Conservation (phyloP, 1,140 invertebrate species). For the Saxidomus purpurata region DNA sequence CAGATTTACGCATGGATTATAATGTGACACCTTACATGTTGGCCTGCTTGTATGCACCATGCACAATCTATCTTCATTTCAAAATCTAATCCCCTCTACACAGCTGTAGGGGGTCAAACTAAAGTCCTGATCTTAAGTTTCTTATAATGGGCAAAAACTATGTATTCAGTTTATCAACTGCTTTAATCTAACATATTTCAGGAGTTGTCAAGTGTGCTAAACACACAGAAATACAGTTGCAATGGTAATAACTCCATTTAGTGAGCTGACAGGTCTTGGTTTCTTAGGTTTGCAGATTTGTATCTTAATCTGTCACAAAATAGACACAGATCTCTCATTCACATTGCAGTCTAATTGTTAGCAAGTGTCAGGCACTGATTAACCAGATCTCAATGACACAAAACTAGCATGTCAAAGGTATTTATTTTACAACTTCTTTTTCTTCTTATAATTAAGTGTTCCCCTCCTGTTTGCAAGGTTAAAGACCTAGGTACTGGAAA, state of each 20-base stretch:
- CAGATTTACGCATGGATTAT: no score
- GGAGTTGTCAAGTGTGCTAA: not conserved
- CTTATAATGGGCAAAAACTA: not conserved
- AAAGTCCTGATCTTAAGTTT: not conserved
- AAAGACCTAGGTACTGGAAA: not conserved
- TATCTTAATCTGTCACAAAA: constrained; percentile 11
- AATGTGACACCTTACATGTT: not conserved
- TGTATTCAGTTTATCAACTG: not conserved
- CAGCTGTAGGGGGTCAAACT: not conserved
- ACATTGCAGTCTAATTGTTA: not conserved
- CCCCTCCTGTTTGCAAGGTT: not conserved
- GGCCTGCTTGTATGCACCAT: not conserved
- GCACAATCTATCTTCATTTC: not conserved
- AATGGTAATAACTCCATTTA: constrained; percentile 13
- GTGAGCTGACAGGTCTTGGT: not conserved
- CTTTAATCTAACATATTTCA: not conserved
- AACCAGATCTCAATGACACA: not conserved
- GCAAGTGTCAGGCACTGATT: not conserved
- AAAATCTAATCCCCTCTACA: not conserved
- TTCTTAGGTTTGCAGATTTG: not conserved
- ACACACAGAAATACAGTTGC: not conserved
- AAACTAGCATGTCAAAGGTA: not conserved
- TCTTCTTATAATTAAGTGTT: not conserved
- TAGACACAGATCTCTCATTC: not conserved
- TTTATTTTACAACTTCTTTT: not conserved